A percentile compares a stretch with the other conserved stretches of the same genome.
Evolutionary conservation across 2,113 vertebrate genomes (phyloP).

Genomic region (Sapajus apella): DNA sequence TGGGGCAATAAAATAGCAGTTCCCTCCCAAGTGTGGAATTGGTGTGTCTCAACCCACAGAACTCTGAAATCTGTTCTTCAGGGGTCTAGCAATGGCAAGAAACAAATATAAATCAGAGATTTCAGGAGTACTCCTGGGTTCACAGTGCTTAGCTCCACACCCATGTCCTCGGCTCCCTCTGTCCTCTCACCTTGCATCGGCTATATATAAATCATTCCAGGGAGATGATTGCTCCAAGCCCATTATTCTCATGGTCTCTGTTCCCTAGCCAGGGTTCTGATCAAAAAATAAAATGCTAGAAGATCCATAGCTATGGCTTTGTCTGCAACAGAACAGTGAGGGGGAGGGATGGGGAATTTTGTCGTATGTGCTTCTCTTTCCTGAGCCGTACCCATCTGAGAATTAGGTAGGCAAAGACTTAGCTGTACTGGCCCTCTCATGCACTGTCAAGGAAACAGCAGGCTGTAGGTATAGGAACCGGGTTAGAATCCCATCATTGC

Average conservation of each 20-base stretch:
- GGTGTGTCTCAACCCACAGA: conserved; percentile 42
- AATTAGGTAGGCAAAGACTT: neutral
- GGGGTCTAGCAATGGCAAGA: neutral
- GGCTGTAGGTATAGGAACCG: neutral
- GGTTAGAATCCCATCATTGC: neutral
- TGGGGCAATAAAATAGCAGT: conserved; percentile 76
- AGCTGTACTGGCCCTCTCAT: too few relatives aligned
- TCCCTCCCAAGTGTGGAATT: conserved; percentile 52
- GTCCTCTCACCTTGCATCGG: neutral
- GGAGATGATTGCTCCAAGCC: neutral
- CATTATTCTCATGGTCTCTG: neutral
- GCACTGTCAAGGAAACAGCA: neutral
- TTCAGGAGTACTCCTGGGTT: neutral
- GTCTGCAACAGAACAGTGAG: neutral
- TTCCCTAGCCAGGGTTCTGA: neutral
- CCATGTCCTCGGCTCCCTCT: neutral
- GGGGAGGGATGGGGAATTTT: neutral
- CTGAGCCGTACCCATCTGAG: neutral
- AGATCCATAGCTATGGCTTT: neutral
- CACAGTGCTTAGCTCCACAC: neutral
- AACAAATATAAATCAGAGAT: conserved; percentile 51
- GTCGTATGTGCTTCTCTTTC: neutral
- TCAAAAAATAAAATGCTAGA: neutral
- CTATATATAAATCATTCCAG: neutral
- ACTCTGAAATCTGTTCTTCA: conserved; percentile 37